Base-by-base conservation (phyloP, 2,888 invertebrate species). In the Epirrhoe tristata region DNA sequence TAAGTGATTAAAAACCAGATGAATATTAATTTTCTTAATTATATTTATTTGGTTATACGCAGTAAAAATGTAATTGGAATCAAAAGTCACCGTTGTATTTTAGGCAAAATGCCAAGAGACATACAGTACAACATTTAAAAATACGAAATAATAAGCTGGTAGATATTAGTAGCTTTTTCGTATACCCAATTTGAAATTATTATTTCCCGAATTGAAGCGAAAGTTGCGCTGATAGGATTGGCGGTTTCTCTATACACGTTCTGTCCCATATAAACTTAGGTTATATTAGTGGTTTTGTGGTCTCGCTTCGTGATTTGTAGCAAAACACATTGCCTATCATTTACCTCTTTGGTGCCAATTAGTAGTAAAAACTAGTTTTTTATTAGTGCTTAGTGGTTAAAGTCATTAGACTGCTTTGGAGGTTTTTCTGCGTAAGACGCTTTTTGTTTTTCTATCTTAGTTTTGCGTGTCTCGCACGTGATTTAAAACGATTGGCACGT, bases 291-390 rank as follows among this genome's bases (percentile, higher is more conserved):
- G 39, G 1, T 54, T 17, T 61, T 57, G 61, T 39, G 61, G 62
- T 66, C n/a, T 32, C 31, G 36, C 43, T 61, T 54, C 58, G 61
- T 61, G 61, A 51, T 54, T 58, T 50, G 46, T 14, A 54, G 50
- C 50, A 34, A 56, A 55, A 63, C 24, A 50, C 31, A 58, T 63
- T 34, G 53, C 52, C 54, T 54, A 55, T 46, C 14, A 55, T 56
- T 58, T 67, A 52, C 46, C 58, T 67, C 31, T 52, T 50, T 43
- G 14, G 10, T 56, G 3, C 48, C 51, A 67, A 63, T 65, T 56
- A 55, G 51, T 55, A 52, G 56, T 14, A 34, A 54, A 24, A 58
- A 62, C 58, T 53, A 54, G 66, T 58, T 62, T 54, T 56, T 62
- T 62, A 17, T 61, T 56, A 55, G 54, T 50, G 50, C 10, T 3